Base-by-base conservation (phyloP, 2,888 invertebrate species). In the Mamestra brassicae region DNA sequence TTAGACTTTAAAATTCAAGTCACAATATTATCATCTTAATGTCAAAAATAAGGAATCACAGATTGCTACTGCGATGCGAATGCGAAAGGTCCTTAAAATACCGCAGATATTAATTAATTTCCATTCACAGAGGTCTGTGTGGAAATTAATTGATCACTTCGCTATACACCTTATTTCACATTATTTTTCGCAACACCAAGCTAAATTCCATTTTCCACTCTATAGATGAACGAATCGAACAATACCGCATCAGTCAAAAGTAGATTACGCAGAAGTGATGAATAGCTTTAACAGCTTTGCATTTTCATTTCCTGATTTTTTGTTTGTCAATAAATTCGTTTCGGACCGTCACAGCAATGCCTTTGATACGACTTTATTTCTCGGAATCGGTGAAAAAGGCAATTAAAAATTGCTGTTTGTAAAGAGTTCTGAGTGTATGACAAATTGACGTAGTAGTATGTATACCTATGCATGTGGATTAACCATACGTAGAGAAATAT, bases 251-350 rank as follows among this genome's bases (percentile, higher is more conserved):
- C 65, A 68, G 70, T 68, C 64, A 69, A 68, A 75, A 78, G 71
- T 78, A 63, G 63, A 63, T 80, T 83, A 76, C 62, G 58, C 62
- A 55, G 71, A 77, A 71, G 79, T 76, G 72, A 80, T 74, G 71
- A 83, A 80, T 67, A 60, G 67, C 68, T 64, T 78, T 64, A 61
- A 57, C 50, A 61, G 64, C 34, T 71, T 47, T 54, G 55, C 45
- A 62, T 62, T 81, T 81, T 62, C 38, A 47, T 38, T 57, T 61
- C 15, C 60, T 34, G 64, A 45, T 64, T 54, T 55, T 77, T 61
- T 13, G 74, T 74, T 74, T 65, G 62, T 63, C 50, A 63, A 74
- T 81, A 65, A 54, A 60, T 66, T 65, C 15, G 6, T 61, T 60
- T 26, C 36, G 8, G n/a, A 17, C 11, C 26, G 17, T n/a, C 38